Base-by-base conservation (phyloP, 2,113 vertebrate species). In the Ardeotis arabs region DNA sequence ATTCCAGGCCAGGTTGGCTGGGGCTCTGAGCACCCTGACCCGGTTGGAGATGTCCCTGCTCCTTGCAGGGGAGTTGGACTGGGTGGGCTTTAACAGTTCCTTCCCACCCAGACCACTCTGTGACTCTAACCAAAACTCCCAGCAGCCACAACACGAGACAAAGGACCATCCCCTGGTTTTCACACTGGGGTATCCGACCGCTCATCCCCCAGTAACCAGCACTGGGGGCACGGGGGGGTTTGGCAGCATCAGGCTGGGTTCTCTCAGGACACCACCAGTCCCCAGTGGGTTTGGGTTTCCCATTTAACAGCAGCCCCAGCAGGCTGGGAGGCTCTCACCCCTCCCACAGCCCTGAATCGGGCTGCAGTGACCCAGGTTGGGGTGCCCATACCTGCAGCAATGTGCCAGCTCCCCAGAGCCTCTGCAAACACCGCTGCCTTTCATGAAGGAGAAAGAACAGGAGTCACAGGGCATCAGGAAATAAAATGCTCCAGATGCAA, bases 81-180 rank as follows among this genome's bases (percentile, higher is more conserved):
- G 41, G 41, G 41, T 41, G 41, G 41, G 12, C 41, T 41, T 41
- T 41, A 41, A 13, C 5, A 5, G 41, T 41, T 12, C 41, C 41
- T 14, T 41, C 41, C 41, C 41, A 41, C 41, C 41, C 41, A 41
- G 13, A 41, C 41, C 41, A 41, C 13, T 14, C 41, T 41, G 39
- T 9, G 41, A 41, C 14, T 41, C 41, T 14, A 13, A 41, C 41
- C 41, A 41, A 49, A 41, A 22, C 27, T 31, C 37, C 29, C 11
- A 9, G 16, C 5, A 3, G 8, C 5, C 5, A 8, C 35, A 6
- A 1, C 0, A 6, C 0, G 2, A 47, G 59, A n/a, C 29, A 27
- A 44, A 53, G 28, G 31, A 10, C 3, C 23, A 39, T 2, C 11
- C 35, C 45, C 9, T 3, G 25, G 0, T 2, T 35, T 62, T 45